Percentiles rank a stretch among this genome's conserved stretches.
Conservation (phyloP, 2,113 vertebrate species). For the Apteryx mantelli region DNA sequence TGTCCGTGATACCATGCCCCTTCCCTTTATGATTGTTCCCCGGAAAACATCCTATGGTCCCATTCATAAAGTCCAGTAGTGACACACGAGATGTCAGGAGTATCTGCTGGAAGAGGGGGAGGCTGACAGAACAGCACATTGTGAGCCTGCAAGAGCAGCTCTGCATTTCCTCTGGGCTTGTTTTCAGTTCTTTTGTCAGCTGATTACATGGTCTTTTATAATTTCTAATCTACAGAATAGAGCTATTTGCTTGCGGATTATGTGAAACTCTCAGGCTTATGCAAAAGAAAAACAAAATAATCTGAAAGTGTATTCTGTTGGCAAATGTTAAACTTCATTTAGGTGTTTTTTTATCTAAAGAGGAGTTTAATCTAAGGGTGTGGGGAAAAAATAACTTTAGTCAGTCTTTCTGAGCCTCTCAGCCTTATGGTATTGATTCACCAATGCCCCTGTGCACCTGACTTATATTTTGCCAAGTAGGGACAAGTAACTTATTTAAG, state of each 20-base stretch:
- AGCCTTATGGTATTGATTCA: neutral
- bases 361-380: conserved; percentile 6
- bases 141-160: conserved; percentile 73
- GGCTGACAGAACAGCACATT: conserved; percentile 78
- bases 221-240: conserved; percentile 81
- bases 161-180: conserved; percentile 77
- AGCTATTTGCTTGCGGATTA: conserved; percentile 85
- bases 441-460: accelerated
- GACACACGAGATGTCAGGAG: conserved; percentile 80
- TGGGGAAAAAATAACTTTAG: neutral
- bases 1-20: conserved; percentile 50
- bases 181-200: conserved; percentile 85
- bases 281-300: conserved; percentile 79
- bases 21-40: conserved; percentile 68
- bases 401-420: neutral
- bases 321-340: conserved; percentile 57
- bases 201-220: conserved; percentile 90
- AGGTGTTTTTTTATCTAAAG: neutral
- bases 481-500: neutral
- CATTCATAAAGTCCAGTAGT: conserved; percentile 83
- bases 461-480: neutral
- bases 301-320: conserved; percentile 65
- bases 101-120: conserved; percentile 77
- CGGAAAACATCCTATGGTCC: conserved; percentile 71
- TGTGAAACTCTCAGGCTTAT: conserved; percentile 82